Percentiles rank a stretch among this genome's conserved stretches.
Evolutionary conservation across 2,888 invertebrate genomes (phyloP).

Genomic region (Cephus nigrinus): DNA sequence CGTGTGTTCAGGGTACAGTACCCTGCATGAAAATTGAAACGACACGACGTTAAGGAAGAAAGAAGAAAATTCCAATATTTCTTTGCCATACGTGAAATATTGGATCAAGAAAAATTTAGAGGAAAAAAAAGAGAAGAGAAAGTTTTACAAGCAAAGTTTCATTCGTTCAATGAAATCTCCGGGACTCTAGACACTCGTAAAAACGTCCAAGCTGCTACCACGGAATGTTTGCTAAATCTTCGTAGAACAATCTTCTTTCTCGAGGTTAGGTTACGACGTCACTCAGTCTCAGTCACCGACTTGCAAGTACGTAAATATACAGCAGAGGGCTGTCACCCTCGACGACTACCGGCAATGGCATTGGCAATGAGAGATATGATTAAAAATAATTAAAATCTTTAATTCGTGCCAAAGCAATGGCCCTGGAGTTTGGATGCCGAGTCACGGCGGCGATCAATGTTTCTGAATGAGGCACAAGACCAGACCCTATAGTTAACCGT

Average conservation of each 20-base stretch:
- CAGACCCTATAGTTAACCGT: neutral
- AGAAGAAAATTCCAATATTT: neutral
- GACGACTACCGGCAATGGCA: neutral
- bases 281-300: neutral
- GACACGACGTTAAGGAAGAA: neutral
- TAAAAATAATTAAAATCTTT: neutral
- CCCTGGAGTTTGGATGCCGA: neutral
- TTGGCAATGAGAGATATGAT: neutral
- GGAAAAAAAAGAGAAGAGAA: neutral
- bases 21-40: neutral
- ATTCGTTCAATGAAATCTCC: neutral
- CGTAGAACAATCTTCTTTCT: neutral
- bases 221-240: neutral
- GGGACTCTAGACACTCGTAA: neutral
- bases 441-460: slow-evolving; percentile 4
- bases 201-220: neutral
- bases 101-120: neutral
- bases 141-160: neutral
- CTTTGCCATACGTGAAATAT: neutral
- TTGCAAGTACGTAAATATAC: neutral
- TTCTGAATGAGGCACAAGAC: slow-evolving; percentile 2
- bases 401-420: neutral
- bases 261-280: neutral
- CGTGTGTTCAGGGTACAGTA: neutral
- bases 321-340: neutral